Percentiles rank a stretch among this genome's conserved stretches.
Conservation (phyloP, 2,888 invertebrate genomes). For the Hemaris fuciformis region DNA sequence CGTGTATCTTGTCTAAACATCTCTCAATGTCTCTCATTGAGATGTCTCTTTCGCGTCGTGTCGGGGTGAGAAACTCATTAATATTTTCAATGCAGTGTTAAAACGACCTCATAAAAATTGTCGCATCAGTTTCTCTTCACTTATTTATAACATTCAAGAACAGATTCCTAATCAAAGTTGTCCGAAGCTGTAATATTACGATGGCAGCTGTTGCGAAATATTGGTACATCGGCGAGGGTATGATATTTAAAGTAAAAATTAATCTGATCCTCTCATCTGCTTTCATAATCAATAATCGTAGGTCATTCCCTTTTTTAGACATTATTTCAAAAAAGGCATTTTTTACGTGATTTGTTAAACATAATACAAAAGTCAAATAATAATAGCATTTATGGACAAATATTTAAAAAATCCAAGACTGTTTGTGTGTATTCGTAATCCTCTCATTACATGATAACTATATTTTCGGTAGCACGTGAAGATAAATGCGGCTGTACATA, state of each 20-base stretch:
- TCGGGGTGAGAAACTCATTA: neutral
- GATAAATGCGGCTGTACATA: no score
- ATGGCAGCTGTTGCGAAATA: neutral
- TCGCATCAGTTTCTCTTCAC: neutral
- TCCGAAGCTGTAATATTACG: neutral
- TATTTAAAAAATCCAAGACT: no score
- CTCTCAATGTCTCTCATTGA: neutral
- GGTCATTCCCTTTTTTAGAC: neutral
- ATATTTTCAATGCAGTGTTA: neutral
- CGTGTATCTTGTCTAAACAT: neutral
- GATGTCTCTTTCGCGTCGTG: neutral
- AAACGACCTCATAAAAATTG: neutral
- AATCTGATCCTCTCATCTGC: neutral
- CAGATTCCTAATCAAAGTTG: neutral
- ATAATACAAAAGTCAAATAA: no score
- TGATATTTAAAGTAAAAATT: neutral
- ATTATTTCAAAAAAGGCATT: no score
- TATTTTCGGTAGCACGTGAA: no score
- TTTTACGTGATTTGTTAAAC: no score
- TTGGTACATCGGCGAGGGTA: slow-evolving; percentile 1
- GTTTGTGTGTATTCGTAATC: no score
- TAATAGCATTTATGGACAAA: no score
- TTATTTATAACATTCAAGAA: neutral
- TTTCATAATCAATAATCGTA: neutral
- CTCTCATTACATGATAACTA: no score